phyloP scores from a whole-genome alignment of 1,140 invertebrate species.

The Drosophila ironensis region DNA sequence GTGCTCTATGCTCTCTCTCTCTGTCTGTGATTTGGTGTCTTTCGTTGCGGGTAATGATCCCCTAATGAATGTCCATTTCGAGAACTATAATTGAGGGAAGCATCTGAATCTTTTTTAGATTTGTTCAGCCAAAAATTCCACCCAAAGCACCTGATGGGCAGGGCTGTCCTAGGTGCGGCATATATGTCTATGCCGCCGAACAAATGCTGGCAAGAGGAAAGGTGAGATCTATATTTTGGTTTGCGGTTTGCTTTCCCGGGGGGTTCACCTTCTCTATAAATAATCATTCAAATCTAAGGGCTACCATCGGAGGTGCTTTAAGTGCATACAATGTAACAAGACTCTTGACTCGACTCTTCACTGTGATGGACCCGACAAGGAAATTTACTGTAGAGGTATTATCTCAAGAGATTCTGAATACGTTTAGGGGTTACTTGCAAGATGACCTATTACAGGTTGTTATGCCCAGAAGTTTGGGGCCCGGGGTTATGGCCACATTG shows the following conservation, averaged over 20 bases:
- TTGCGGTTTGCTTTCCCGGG: background rate
- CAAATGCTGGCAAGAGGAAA: conserved; percentile 94
- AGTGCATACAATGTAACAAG: conserved; percentile 96
- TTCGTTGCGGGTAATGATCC: conserved; percentile 5
- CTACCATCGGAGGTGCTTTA: conserved; percentile 98
- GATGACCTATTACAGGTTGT: conserved; percentile 83
- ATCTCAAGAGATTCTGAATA: background rate
- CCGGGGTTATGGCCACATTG: conserved; percentile 91
- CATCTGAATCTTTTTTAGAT: conserved; percentile 37
- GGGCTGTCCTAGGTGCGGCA: conserved; percentile 94
- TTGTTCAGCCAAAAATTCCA: conserved; percentile 36
- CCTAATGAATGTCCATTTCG: conserved; percentile 14
- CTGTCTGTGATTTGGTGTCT: conserved; percentile 5
- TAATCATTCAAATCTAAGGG: conserved; percentile 83
- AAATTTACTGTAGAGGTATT: conserved; percentile 97
- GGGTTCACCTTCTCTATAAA: background rate
- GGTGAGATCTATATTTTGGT: too few species aligned
- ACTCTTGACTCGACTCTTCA: conserved; percentile 97
- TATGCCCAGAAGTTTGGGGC: conserved; percentile 73
- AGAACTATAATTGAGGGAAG: conserved; percentile 30
- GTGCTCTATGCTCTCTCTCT: background rate
- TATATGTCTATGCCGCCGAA: conserved; percentile 96
- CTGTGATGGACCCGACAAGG: conserved; percentile 96
- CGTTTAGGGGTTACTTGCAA: too few species aligned
- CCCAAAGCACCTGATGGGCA: conserved; percentile 88